These are phyloP conservation scores for Disparrhopalites patrizii DNA, from an alignment of 2,888 invertebrate species.

Conservation along the genomic window DNA sequence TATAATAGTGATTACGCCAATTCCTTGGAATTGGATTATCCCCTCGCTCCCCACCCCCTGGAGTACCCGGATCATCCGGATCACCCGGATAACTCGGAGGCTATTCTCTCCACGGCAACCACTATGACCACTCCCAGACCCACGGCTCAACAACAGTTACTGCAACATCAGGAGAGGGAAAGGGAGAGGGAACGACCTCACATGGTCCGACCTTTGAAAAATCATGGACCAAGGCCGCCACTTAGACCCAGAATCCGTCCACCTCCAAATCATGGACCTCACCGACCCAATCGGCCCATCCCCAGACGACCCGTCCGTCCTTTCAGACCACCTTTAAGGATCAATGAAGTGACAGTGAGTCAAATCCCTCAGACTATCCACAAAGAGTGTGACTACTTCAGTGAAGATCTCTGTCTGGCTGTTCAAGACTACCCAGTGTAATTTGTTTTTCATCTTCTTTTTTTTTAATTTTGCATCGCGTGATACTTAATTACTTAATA, in stretches of 20 bases:
- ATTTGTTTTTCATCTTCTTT: constrained; percentile 45
- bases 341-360: constrained; percentile 45
- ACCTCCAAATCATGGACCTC: constrained; percentile 20
- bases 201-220: constrained; percentile 31
- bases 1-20: constrained; percentile 37
- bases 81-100: constrained; percentile 40
- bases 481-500: neutral
- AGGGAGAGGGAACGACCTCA: neutral
- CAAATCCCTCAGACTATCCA: constrained; percentile 44
- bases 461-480: neutral
- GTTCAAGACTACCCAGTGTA: constrained; percentile 73
- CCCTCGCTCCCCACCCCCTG: constrained; percentile 42
- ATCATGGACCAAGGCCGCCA: constrained; percentile 27
- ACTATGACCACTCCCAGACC: constrained; percentile 12
- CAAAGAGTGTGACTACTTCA: constrained; percentile 62
- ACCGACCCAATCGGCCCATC: constrained; percentile 28
- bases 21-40: constrained; percentile 40
- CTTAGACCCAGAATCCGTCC: constrained; percentile 36
- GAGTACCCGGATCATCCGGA: constrained; percentile 47
- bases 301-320: constrained; percentile 11
- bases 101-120: constrained; percentile 21
- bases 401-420: constrained; percentile 68
- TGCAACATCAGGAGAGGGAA: neutral
- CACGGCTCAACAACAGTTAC: neutral
- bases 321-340: constrained; percentile 28